phyloP scores from a whole-genome alignment of 2,797 vertebrate genomes.

The Luscinia megarhynchos region DNA sequence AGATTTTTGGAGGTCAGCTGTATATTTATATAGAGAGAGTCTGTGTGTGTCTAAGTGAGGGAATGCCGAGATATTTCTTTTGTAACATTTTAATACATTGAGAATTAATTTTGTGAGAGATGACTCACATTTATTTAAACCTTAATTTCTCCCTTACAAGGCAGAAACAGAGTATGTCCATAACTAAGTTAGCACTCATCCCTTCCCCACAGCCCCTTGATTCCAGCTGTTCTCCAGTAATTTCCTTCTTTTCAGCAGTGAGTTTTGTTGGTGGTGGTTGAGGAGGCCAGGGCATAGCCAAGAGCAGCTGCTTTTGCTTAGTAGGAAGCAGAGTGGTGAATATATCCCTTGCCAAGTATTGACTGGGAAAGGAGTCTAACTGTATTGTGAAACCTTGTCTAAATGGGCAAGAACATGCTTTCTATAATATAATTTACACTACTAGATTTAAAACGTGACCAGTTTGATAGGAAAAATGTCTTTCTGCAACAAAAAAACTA shows the following conservation, averaged over 20 bases:
- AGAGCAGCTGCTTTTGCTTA: constrained; percentile 55
- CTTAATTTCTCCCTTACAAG: constrained; percentile 68
- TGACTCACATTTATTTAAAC: constrained; percentile 55
- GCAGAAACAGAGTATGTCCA: constrained; percentile 30
- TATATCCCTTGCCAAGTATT: not conserved
- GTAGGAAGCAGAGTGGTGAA: not conserved
- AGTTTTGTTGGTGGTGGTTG: not conserved
- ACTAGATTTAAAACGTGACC: not conserved
- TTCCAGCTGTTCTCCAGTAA: constrained; percentile 2
- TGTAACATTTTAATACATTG: constrained; percentile 43
- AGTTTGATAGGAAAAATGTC: not conserved
- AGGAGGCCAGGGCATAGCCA: not conserved
- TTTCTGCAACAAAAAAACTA: not conserved
- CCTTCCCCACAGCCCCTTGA: not conserved
- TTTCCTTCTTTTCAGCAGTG: not conserved
- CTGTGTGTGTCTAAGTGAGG: not conserved
- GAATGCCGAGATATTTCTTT: constrained; percentile 3
- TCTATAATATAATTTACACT: not conserved
- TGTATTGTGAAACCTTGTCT: constrained; percentile 8
- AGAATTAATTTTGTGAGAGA: constrained; percentile 39
- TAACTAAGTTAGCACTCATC: constrained; percentile 20
- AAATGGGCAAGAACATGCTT: constrained; percentile 12
- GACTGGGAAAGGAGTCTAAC: not conserved
- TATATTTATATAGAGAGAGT: not conserved
- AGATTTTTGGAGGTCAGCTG: constrained; percentile 20